Conservation (phyloP, 2,113 vertebrate genomes). For the Suncus etruscus region DNA sequence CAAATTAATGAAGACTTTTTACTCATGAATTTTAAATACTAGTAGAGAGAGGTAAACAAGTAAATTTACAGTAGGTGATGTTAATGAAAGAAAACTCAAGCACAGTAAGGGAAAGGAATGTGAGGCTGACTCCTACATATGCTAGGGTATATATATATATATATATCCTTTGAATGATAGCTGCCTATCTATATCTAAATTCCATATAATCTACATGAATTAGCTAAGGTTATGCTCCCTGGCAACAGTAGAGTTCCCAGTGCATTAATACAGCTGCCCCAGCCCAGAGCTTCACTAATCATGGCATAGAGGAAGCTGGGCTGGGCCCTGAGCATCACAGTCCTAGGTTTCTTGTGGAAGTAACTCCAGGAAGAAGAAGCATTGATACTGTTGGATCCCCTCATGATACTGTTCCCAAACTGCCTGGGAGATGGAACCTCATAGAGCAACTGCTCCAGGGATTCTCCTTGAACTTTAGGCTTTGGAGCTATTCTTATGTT, state of each 20-base stretch:
- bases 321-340: neutral
- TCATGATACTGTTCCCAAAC: neutral
- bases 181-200: neutral
- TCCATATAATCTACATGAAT: neutral
- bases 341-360: neutral
- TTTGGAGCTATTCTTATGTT: too few species aligned
- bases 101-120: neutral
- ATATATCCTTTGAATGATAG: neutral
- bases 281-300: too few species aligned
- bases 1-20: neutral
- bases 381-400: neutral
- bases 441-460: too few species aligned
- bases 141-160: neutral
- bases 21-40: conserved; percentile 35
- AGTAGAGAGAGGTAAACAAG: neutral
- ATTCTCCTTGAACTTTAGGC: too few species aligned
- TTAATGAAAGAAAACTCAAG: neutral
- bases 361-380: neutral
- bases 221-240: neutral
- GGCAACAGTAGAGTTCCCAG: neutral
- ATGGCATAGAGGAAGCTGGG: neutral
- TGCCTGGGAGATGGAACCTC: too few species aligned
- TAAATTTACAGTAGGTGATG: neutral
- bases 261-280: neutral
- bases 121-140: too few species aligned